phyloP scores from a whole-genome alignment of 2,888 invertebrate species.

The Drepana falcataria region DNA sequence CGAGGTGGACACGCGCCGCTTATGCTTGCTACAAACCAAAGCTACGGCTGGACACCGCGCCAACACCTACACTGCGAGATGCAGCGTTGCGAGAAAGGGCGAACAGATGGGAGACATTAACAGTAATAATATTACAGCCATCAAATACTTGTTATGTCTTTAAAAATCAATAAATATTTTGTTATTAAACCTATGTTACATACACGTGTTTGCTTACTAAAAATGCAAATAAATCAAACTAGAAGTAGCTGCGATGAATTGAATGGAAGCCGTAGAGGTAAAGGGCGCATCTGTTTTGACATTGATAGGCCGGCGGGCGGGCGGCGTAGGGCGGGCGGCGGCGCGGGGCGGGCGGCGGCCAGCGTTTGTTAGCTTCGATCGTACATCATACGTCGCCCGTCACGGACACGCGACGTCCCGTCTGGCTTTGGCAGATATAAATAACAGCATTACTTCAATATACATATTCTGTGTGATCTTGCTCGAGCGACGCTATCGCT shows the following conservation, averaged over 20 bases:
- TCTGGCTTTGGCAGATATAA: not conserved
- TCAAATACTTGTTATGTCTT: too few species aligned
- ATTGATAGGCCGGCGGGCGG: not conserved
- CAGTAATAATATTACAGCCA: too few species aligned
- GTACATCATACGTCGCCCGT: not conserved
- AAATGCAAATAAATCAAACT: not conserved
- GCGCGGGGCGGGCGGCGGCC: not conserved
- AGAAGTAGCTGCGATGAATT: not conserved
- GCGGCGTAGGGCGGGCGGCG: not conserved
- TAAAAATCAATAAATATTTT: too few species aligned
- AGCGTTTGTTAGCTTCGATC: not conserved
- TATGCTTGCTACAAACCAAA: too few species aligned
- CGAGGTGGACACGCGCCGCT: too few species aligned
- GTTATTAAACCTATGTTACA: too few species aligned
- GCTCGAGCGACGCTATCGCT: not conserved
- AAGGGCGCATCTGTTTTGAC: not conserved
- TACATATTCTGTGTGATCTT: not conserved
- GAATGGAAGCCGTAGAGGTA: not conserved
- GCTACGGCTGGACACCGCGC: too few species aligned
- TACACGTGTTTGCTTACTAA: too few species aligned
- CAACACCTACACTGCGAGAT: too few species aligned
- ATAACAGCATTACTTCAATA: not conserved
- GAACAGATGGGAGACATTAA: too few species aligned
- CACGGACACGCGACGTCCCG: not conserved
- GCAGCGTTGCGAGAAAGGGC: too few species aligned